These are phyloP conservation scores for Scaptodrosophila lebanonensis DNA, from an alignment of 1,140 invertebrate genomes.

Conservation along the genomic window DNA sequence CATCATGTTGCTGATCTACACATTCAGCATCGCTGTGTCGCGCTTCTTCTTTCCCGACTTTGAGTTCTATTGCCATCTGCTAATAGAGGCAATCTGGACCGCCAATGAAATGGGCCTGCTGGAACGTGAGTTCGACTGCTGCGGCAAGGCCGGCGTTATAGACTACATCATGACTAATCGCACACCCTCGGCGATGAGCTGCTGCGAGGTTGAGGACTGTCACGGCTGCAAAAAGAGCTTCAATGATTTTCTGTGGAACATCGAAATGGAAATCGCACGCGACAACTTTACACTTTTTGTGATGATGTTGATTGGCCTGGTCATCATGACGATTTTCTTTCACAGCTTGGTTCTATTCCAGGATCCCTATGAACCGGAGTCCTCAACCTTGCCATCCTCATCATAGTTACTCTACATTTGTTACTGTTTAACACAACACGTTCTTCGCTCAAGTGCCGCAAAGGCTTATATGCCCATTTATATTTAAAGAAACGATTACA, in stretches of 20 bases:
- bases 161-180: conserved; percentile 41
- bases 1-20: conserved; percentile 7
- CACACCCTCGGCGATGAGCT: conserved; percentile 24
- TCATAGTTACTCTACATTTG: no score
- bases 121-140: conserved; percentile 34
- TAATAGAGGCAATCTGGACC: conserved; percentile 28
- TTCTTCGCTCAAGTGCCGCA: no score
- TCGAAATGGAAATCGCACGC: conserved; percentile 48
- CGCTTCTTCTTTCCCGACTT: conserved; percentile 8
- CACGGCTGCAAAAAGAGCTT: conserved; percentile 21
- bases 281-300: conserved; percentile 38
- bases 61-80: conserved; percentile 6
- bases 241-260: conserved; percentile 1
- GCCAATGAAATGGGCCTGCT: not conserved
- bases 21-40: conserved; percentile 17
- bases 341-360: not conserved
- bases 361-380: conserved; percentile 18
- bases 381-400: no score
- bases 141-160: conserved; percentile 27
- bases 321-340: conserved; percentile 13
- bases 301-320: conserved; percentile 8
- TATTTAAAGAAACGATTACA: no score
- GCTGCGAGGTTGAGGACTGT: conserved; percentile 30
- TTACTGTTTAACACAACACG: no score
- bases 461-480: no score